Evolutionary conservation across 2,888 invertebrate genomes (phyloP), one percentile per base, ranked within the genome.

Genomic region (Globia sparganii): DNA sequence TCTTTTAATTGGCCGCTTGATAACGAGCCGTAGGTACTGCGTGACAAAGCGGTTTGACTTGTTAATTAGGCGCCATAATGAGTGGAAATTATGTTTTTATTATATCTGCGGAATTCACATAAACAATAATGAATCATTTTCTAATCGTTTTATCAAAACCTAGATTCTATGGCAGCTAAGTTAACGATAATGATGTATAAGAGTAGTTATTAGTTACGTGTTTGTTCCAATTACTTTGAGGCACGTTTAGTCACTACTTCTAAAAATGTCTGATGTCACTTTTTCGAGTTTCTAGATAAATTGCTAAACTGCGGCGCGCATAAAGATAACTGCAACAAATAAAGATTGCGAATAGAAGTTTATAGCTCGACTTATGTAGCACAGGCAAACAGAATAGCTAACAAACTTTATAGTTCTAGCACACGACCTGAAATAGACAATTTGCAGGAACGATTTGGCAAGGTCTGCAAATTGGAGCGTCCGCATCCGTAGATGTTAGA

Each of bases 311-410:
- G 46, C 37, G 34, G 49, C 13, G 37, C 25, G 25, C 69, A n/a
- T 75, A 66, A 69, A 83, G 65, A 83, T 79, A 79, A 43, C 18
- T 72, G 79, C 56, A 74, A 64, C 69, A 69, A 72, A 82, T 73
- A 68, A 56, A 83, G 21, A 28, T 62, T 66, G n/a, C 28, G 37
- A 70, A 62, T 37, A 72, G 58, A 53, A 46, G 67, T 73, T 69
- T 71, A 78, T 71, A 43, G 62, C 18, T 34, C 13, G 37, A 53
- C n/a, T 21, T 59, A 64, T 59, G 18, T 67, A 40, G 69, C 58
- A 11, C 49, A 46, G 49, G 49, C 66, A 43, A 61, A 73, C 58
- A 53, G 58, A 69, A 77, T 58, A 58, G 62, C 71, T 31, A 59
- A 61, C 46, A 53, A 71, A 67, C 21, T 71, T 62, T 76, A 68